A percentile compares a stretch with the other conserved stretches of the same genome.
phyloP scores from a whole-genome alignment of 2,797 vertebrate species.

The Fundulus diaphanus region DNA sequence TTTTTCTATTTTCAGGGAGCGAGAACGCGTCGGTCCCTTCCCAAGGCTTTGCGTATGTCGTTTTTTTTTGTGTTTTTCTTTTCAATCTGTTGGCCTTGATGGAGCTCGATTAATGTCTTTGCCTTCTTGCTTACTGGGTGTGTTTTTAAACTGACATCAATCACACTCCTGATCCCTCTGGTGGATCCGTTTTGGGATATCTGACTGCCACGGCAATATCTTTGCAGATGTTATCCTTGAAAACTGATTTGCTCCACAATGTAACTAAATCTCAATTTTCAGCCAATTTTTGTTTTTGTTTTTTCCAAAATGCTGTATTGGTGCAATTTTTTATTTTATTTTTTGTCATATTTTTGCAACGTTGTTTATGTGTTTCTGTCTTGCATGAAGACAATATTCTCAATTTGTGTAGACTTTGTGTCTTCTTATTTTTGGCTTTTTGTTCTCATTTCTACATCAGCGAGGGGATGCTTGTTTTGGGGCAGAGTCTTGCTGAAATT shows the following conservation, averaged over 20 bases:
- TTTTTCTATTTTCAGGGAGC: conserved; percentile 88
- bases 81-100: conserved; percentile 79
- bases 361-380: conserved; percentile 72
- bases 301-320: conserved; percentile 82
- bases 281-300: conserved; percentile 74
- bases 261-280: conserved; percentile 93
- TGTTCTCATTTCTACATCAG: conserved; percentile 81
- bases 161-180: conserved; percentile 95
- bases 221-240: conserved; percentile 51
- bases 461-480: conserved; percentile 67
- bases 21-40: conserved; percentile 75
- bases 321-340: conserved; percentile 87
- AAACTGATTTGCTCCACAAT: conserved; percentile 84
- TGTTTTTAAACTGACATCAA: conserved; percentile 89
- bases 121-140: conserved; percentile 87
- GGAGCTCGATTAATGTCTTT: conserved; percentile 87
- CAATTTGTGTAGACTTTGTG: conserved; percentile 76
- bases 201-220: conserved; percentile 60
- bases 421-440: conserved; percentile 75
- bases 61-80: conserved; percentile 79
- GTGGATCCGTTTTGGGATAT: conserved; percentile 86
- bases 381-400: conserved; percentile 90
- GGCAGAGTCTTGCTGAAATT: conserved; percentile 51
- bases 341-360: conserved; percentile 77
- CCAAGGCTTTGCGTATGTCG: conserved; percentile 82